phyloP scores from a whole-genome alignment of 2,888 invertebrate genomes.

The Silvanus unidentatus region DNA sequence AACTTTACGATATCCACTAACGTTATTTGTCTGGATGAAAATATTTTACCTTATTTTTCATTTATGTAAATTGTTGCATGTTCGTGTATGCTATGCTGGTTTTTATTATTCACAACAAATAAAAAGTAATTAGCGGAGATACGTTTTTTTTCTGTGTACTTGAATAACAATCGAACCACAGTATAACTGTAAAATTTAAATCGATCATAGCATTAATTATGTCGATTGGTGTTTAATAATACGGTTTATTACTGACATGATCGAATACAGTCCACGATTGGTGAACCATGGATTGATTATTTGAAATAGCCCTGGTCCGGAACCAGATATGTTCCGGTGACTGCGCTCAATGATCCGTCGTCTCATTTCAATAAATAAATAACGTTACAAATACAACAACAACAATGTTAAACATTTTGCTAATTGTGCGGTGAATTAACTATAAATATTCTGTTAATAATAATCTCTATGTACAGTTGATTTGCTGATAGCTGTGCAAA shows the following conservation, averaged over 20 bases:
- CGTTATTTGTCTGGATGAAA: not conserved
- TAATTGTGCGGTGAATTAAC: too few relatives aligned
- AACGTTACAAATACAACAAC: too few relatives aligned
- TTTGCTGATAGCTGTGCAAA: too few relatives aligned
- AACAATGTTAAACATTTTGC: too few relatives aligned
- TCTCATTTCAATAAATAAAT: slow-evolving; percentile 17
- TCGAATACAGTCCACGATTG: slow-evolving; percentile 28
- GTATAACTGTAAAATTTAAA: not conserved
- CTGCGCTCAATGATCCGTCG: slow-evolving; percentile 25
- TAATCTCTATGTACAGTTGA: too few relatives aligned
- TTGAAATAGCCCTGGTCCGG: slow-evolving; percentile 25
- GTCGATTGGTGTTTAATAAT: slow-evolving; percentile 32
- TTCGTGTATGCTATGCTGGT: not conserved
- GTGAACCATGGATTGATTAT: slow-evolving; percentile 35
- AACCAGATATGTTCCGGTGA: slow-evolving; percentile 29
- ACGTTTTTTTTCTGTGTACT: not conserved
- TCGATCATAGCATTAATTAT: slow-evolving; percentile 10
- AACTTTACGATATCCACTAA: too few relatives aligned
- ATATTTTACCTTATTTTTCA: not conserved
- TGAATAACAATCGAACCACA: not conserved
- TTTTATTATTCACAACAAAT: too few relatives aligned
- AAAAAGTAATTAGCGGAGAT: too few relatives aligned
- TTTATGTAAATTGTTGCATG: slow-evolving; percentile 1
- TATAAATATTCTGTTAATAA: too few relatives aligned
- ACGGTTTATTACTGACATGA: slow-evolving; percentile 31